Conservation (phyloP, 2,888 invertebrate species). For the Macrophya alboannulata region DNA sequence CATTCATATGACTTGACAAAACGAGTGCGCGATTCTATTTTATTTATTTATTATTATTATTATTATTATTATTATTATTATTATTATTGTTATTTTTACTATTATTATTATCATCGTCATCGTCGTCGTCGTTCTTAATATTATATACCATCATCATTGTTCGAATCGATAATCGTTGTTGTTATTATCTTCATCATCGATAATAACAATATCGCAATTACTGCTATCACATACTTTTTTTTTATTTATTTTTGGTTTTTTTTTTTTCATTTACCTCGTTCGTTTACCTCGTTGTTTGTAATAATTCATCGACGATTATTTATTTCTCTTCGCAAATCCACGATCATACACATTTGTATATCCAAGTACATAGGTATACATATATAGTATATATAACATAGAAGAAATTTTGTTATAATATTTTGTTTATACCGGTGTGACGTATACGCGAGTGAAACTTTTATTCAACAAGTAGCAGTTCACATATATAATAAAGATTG, state of each 20-base stretch:
- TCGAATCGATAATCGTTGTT: not conserved
- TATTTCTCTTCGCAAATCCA: not conserved
- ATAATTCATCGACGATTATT: not conserved
- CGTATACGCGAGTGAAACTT: slow-evolving; percentile 4
- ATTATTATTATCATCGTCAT: not conserved
- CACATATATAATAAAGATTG: not conserved
- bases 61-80: not conserved
- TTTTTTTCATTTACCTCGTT: not conserved
- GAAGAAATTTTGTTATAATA: not conserved
- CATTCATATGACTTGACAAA: slow-evolving; percentile 54
- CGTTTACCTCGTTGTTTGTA: not conserved
- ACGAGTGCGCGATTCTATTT: slow-evolving; percentile 53
- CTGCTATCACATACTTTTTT: no score
- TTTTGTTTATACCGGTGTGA: not conserved
- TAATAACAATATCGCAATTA: not conserved
- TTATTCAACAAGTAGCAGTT: not conserved
- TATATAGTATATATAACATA: not conserved
- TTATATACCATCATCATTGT: not conserved
- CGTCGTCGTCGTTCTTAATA: no score
- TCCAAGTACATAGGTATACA: not conserved
- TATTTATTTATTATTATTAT: slow-evolving; percentile 50
- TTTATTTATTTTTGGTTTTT: slow-evolving; percentile 15
- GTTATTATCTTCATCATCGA: no score
- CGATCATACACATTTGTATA: not conserved
- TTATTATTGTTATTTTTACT: not conserved